Evolutionary conservation across 2,888 invertebrate genomes (phyloP).

Genomic region (Blastobasis adustella): DNA sequence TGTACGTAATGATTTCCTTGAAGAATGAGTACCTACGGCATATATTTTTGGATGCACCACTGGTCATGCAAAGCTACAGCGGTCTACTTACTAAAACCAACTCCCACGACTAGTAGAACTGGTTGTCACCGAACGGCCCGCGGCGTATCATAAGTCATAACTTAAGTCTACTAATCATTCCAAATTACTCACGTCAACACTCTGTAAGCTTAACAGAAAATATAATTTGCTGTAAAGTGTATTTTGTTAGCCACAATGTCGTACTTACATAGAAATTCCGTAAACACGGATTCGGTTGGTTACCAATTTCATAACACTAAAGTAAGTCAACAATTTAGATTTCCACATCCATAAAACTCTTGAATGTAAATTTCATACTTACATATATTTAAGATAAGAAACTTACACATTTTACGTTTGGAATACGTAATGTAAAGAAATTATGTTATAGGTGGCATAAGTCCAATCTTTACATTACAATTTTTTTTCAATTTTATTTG

Average conservation of each 20-base stretch:
- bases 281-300: too few relatives aligned
- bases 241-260: too few relatives aligned
- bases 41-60: constrained; percentile 25
- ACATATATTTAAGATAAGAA: constrained; percentile 29
- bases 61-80: constrained; percentile 33
- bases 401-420: not conserved
- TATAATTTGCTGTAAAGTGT: too few relatives aligned
- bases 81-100: constrained; percentile 43
- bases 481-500: too few relatives aligned
- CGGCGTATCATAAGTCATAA: constrained; percentile 29
- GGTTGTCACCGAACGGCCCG: constrained; percentile 39
- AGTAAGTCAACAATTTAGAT: too few relatives aligned
- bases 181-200: constrained; percentile 32
- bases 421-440: too few relatives aligned
- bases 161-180: constrained; percentile 35
- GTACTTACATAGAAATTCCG: too few relatives aligned
- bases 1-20: not conserved
- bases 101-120: constrained; percentile 45
- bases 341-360: too few relatives aligned
- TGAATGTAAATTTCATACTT: too few relatives aligned
- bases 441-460: too few relatives aligned
- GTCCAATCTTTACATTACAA: too few relatives aligned
- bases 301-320: too few relatives aligned
- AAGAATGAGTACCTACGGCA: constrained; percentile 1
- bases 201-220: constrained; percentile 13